Conservation (phyloP, 2,797 vertebrate species). For the Oceanodroma leucorhoa region DNA sequence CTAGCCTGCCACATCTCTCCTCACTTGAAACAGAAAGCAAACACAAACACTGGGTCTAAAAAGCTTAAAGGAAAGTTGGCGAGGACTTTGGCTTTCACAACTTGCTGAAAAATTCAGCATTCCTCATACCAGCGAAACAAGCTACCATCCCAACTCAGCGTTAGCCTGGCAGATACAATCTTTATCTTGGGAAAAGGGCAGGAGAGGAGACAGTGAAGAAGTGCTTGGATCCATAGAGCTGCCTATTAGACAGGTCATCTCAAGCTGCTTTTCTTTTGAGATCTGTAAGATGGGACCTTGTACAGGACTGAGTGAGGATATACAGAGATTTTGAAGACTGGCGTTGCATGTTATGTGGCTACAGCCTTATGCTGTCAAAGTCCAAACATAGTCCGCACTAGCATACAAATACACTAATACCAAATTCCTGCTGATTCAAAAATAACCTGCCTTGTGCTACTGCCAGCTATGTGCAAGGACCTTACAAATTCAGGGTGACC, state of each 20-base stretch:
- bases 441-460: neutral
- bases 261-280: neutral
- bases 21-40: constrained; percentile 38
- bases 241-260: neutral
- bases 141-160: neutral
- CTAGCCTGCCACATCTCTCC: neutral
- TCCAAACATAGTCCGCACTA: neutral
- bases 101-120: constrained; percentile 17
- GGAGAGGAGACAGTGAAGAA: neutral
- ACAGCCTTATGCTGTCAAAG: neutral
- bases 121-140: neutral
- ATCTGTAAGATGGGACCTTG: neutral
- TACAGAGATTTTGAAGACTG: neutral
- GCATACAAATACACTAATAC: neutral
- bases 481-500: neutral
- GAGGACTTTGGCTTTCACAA: neutral
- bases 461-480: neutral
- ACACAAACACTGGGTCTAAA: neutral
- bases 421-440: neutral
- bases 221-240: neutral
- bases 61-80: constrained; percentile 32
- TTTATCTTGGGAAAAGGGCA: neutral
- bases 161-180: neutral
- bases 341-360: rapidly evolving
- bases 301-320: neutral